phyloP scores from a whole-genome alignment of 1,140 invertebrate genomes.

The Phthorimaea operculella region DNA sequence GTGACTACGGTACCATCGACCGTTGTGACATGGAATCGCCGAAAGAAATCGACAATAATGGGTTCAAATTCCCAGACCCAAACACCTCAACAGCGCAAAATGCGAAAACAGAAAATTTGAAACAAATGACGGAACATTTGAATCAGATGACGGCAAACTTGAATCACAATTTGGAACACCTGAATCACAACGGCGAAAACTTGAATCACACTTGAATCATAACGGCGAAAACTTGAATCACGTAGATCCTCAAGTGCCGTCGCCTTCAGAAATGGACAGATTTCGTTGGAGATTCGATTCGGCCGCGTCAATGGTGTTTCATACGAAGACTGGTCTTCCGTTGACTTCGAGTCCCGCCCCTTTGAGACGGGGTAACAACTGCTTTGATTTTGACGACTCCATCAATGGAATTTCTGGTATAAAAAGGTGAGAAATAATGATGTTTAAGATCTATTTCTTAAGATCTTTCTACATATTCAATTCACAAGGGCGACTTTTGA shows the following conservation, averaged over 20 bases:
- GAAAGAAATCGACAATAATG: slow-evolving; percentile 22
- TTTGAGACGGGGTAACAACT: slow-evolving; percentile 76
- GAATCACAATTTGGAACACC: neutral
- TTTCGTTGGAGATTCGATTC: slow-evolving; percentile 82
- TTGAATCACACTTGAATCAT: neutral
- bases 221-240: neutral
- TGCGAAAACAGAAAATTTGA: neutral
- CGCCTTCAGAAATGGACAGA: slow-evolving; percentile 75
- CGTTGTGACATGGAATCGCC: slow-evolving; percentile 37
- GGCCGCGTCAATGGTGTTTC: slow-evolving; percentile 87
- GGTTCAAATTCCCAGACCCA: slow-evolving; percentile 35
- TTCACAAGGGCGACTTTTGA: too few species aligned
- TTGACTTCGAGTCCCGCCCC: slow-evolving; percentile 91
- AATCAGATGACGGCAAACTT: neutral
- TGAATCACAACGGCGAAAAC: neutral
- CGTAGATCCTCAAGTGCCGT: slow-evolving; percentile 67
- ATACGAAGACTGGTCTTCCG: slow-evolving; percentile 82
- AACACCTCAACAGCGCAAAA: slow-evolving; percentile 7
- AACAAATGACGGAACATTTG: neutral
- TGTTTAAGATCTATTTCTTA: too few species aligned
- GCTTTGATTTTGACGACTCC: slow-evolving; percentile 88
- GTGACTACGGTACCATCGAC: slow-evolving; percentile 58
- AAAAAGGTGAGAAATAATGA: slow-evolving; percentile 73
- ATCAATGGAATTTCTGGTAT: slow-evolving; percentile 84
- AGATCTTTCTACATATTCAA: too few species aligned